phyloP scores from a whole-genome alignment of 2,888 invertebrate genomes.

The Monoplex corrugatus region DNA sequence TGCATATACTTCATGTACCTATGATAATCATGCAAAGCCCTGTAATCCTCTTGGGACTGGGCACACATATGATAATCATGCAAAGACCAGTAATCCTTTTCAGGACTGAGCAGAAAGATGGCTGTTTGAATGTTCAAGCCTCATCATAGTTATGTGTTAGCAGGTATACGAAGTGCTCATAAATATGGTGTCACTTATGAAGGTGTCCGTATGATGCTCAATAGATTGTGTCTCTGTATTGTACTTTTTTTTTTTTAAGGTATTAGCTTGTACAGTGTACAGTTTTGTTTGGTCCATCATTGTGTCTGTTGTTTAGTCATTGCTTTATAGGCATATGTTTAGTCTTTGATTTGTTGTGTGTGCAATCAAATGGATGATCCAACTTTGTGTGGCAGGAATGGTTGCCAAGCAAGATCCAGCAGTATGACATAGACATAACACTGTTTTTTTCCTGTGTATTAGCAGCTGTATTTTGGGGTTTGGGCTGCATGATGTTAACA shows the following conservation, averaged over 20 bases:
- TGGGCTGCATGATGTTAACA: too few relatives aligned
- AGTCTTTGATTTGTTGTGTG: too few relatives aligned
- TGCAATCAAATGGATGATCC: too few relatives aligned
- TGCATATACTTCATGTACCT: background rate
- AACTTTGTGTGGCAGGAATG: too few relatives aligned
- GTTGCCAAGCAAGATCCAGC: too few relatives aligned
- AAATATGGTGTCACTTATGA: background rate
- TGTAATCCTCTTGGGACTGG: too few relatives aligned
- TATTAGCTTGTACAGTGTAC: background rate
- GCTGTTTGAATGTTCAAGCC: background rate
- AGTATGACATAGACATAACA: too few relatives aligned
- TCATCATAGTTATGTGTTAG: conserved; percentile 2
- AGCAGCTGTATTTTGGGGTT: too few relatives aligned
- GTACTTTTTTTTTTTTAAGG: background rate
- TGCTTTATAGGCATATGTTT: too few relatives aligned
- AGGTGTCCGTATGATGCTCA: background rate
- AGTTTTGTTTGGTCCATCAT: background rate
- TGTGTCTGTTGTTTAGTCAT: background rate
- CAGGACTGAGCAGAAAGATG: background rate
- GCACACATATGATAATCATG: background rate
- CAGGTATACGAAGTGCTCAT: background rate
- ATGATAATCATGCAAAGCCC: background rate
- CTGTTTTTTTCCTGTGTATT: too few relatives aligned
- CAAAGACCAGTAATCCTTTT: background rate
- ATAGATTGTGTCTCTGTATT: background rate